Evolutionary conservation across 2,113 vertebrate genomes (phyloP), one percentile per base, ranked within the genome.

Genomic region (Gymnogyps californianus): DNA sequence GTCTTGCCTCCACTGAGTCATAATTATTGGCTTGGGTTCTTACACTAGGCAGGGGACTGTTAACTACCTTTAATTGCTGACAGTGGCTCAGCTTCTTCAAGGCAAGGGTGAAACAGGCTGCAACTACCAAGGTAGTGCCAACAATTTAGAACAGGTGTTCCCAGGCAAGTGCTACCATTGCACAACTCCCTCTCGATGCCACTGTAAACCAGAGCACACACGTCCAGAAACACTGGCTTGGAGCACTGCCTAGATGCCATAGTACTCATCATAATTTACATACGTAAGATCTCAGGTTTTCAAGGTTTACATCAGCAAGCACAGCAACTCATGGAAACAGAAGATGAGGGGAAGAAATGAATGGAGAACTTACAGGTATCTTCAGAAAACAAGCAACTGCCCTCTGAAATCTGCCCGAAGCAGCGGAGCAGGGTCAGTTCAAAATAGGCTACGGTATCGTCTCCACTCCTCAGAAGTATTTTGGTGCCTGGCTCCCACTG

Each of bases 371-470:
- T 71, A 65, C 16, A 77, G 10, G 7, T 34, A 69, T 36, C 64
- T 88, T 66, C 80, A 51, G 31, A 72, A 92, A 90, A 47, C 1
- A 1, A 80, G 49, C 22, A 59, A 66, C n/a, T 38, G 61, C 62
- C 66, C 66, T 64, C 51, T 42, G 38, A 83, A 62, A 58, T 15
- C 21, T 46, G 32, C 58, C 67, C 0, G 0, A 57, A 74, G 47
- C 29, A 85, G 46, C 0, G 1, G 46, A 31, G 64, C 17, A n/a
- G 31, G 11, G n/a, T 15, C 42, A 40, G 29, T 24, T 79, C 42
- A 58, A 15, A 54, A 51, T 0, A 13, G 49, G 11, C 31, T 78
- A 11, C 0, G 3, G 5, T 17, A 34, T 14, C 0, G 1, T 11
- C 54, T 69, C 24, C 2, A 2, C 16, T 83, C 46, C 44, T 66